Evolutionary conservation across 1,140 invertebrate genomes (phyloP).

Genomic region (Diachasma alloeum): DNA sequence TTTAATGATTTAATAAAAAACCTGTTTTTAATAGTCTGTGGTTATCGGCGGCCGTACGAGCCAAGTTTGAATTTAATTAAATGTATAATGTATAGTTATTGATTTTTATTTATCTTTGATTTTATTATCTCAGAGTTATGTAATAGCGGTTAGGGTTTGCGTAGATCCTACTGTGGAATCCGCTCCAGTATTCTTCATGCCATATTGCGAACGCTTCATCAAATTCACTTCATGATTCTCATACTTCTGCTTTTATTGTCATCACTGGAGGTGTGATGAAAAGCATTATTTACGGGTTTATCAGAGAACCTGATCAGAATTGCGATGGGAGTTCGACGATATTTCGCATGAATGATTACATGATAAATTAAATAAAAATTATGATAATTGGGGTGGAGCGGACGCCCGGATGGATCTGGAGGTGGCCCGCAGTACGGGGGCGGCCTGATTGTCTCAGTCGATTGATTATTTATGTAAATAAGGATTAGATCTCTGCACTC

Average conservation of each 20-base stretch:
- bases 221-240: not conserved
- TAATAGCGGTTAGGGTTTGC: slow-evolving; percentile 59
- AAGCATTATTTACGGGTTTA: too few relatives aligned
- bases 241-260: not conserved
- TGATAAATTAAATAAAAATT: slow-evolving; percentile 2
- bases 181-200: slow-evolving; percentile 44
- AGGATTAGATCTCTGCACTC: slow-evolving; percentile 13
- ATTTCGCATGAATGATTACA: not conserved
- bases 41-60: slow-evolving; percentile 1
- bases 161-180: slow-evolving; percentile 36
- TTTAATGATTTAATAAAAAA: not conserved
- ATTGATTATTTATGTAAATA: slow-evolving; percentile 51
- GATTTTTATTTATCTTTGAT: not conserved
- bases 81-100: not conserved
- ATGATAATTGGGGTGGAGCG: slow-evolving; percentile 31
- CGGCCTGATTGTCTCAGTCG: slow-evolving; percentile 59
- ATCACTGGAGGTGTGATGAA: too few relatives aligned
- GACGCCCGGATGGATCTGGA: slow-evolving; percentile 53
- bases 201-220: slow-evolving; percentile 16
- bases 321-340: not conserved
- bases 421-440: slow-evolving; percentile 64
- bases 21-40: not conserved
- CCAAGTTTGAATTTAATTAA: not conserved
- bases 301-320: not conserved
- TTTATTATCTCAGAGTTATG: slow-evolving; percentile 10